Evolutionary conservation across 1,140 invertebrate genomes (phyloP).

Genomic region (Lasioglossum baleicum): DNA sequence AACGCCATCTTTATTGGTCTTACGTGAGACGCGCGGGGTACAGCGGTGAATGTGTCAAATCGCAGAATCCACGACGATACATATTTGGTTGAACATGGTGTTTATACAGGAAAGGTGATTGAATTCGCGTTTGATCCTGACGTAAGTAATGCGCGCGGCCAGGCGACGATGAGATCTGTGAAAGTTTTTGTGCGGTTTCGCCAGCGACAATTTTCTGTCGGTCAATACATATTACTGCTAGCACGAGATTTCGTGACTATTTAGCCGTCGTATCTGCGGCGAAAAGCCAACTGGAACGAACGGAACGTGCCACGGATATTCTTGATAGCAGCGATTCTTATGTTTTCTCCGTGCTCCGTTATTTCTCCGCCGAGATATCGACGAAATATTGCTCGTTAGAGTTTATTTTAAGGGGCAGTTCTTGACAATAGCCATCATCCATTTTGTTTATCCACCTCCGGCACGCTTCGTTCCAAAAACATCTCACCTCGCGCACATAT

Average conservation of each 20-base stretch:
- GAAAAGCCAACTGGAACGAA: background rate
- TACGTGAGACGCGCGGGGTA: slow-evolving; percentile 43
- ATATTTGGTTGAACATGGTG: slow-evolving; percentile 42
- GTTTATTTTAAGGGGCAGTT: slow-evolving; percentile 12
- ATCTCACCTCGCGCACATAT: slow-evolving; percentile 24
- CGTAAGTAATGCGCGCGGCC: slow-evolving; percentile 28
- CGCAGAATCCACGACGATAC: background rate
- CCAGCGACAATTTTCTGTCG: slow-evolving; percentile 11
- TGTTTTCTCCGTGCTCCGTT: too few relatives aligned
- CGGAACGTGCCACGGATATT: background rate
- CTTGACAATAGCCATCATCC: slow-evolving; percentile 71
- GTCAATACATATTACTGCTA: slow-evolving; percentile 23
- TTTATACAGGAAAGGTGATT: slow-evolving; percentile 57
- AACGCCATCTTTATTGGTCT: slow-evolving; percentile 47
- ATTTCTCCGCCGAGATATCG: background rate
- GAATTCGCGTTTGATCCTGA: background rate
- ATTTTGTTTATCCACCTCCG: slow-evolving; percentile 71
- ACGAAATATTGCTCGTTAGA: too few relatives aligned
- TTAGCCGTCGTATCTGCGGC: background rate
- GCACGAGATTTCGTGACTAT: background rate
- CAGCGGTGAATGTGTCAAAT: slow-evolving; percentile 35
- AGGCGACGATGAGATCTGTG: too few relatives aligned
- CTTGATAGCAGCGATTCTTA: background rate
- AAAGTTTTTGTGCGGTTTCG: background rate
- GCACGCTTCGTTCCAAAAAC: slow-evolving; percentile 59